These are phyloP conservation scores for Falco cherrug DNA, from an alignment of 2,797 vertebrate species.

Conservation along the genomic window DNA sequence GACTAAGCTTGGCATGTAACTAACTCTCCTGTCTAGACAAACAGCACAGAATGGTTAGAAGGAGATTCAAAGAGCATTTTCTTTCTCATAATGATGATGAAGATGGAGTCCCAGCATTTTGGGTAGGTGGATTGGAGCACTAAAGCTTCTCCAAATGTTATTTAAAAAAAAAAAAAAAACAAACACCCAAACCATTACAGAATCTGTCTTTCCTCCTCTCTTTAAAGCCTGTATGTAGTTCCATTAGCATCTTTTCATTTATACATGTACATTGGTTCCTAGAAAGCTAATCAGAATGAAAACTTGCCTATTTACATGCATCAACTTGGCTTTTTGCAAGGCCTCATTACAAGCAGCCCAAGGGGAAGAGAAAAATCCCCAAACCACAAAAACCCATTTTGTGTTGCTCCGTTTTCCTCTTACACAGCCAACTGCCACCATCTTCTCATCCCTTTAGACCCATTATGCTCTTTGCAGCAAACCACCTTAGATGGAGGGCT, in stretches of 20 bases:
- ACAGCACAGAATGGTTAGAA: not conserved
- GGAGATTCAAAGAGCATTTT: not conserved
- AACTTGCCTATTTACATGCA: not conserved
- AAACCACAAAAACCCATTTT: not conserved
- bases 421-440: not conserved
- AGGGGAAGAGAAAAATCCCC: not conserved
- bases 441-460: not conserved
- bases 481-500: not conserved
- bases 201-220: not conserved
- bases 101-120: not conserved
- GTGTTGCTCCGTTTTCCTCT: not conserved
- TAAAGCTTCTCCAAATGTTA: not conserved
- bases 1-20: not conserved
- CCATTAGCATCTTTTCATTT: slow-evolving; percentile 29
- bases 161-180: not conserved
- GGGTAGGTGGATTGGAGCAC: not conserved
- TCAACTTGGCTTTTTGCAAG: not conserved
- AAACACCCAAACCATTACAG: not conserved
- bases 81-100: not conserved
- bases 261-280: not conserved
- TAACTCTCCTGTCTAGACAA: not conserved
- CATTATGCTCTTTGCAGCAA: not conserved
- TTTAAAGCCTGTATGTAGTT: not conserved
- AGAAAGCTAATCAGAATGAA: slow-evolving; percentile 12
- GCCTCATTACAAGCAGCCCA: not conserved